Evolutionary conservation across 2,797 vertebrate species (phyloP), one percentile per base, ranked within the genome.

Genomic region (Brotula barbata): DNA sequence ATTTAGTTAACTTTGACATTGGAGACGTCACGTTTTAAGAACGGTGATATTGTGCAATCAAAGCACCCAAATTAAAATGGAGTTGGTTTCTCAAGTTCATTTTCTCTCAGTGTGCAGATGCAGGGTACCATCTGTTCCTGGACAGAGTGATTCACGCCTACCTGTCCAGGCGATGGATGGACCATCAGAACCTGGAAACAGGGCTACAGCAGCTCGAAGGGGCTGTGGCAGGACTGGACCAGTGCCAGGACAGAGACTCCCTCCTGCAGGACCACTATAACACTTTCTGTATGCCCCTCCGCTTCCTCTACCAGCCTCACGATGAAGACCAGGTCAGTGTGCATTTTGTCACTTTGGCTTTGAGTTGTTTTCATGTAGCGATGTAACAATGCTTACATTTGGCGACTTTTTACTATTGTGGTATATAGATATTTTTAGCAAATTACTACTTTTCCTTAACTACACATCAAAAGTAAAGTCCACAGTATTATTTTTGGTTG

Each of bases 221-320:
- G 4, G 78, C 89, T 0, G 58, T 94, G 17, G 90, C 90, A 0
- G 77, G 57, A 28, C 80, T 96, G 58, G 91, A 93, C 68, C 92
- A 95, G 54, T 73, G 73, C 22, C 90, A 82, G 10, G 95, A 96
- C 79, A 88, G 92, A 75, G 90, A 93, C 79, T 67, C 78, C 19
- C 78, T 96, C 44, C 86, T 96, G 49, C 88, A 93, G 78, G 88
- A 92, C 59, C 89, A 94, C n/a, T 76, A 86, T 7, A 81, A 75
- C 1, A 85, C 90, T 65, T 96, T 95, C 84, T 94, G 91, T 31
- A 87, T 91, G 68, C 93, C 94, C 0, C 72, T 84, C 0, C 88
- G 84, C 61, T 96, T 96, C 65, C 87, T 90, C 50, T 95, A 93
- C 77, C 93, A 93, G 56, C 93, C 94, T 5, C 93, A 96, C 0